Evolutionary conservation across 2,888 invertebrate species (phyloP).

Genomic region (Axea sp.): DNA sequence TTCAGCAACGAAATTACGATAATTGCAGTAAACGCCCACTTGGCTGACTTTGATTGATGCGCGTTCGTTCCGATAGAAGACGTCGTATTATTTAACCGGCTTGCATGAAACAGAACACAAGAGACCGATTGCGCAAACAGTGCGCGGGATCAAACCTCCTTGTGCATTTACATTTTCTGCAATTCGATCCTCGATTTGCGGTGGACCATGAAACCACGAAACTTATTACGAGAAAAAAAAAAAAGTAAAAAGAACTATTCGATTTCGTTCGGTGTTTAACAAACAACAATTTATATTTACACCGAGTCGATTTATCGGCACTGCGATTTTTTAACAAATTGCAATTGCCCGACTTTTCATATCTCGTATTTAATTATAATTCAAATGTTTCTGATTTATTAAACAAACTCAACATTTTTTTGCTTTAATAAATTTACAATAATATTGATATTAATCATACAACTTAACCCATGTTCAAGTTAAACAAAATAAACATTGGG

Average conservation of each 20-base stretch:
- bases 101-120: constrained; percentile 36
- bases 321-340: no score
- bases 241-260: constrained; percentile 33
- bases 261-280: constrained; percentile 23
- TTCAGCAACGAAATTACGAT: constrained; percentile 35
- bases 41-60: constrained; percentile 41
- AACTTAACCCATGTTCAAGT: no score
- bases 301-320: no score
- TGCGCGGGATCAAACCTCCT: background rate
- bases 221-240: constrained; percentile 43
- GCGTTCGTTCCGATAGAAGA: constrained; percentile 28
- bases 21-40: constrained; percentile 41
- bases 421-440: no score
- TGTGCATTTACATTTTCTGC: constrained; percentile 38
- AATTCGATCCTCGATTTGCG: constrained; percentile 37
- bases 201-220: constrained; percentile 41
- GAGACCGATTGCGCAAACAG: constrained; percentile 26
- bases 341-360: no score
- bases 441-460: no score
- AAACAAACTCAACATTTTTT: no score
- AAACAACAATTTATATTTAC: constrained; percentile 5
- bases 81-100: constrained; percentile 40
- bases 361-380: no score
- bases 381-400: no score
- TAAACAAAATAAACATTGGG: no score